Conservation (phyloP, 64 coral and sea anemone genomes). For the Hydrozoanthus tunicans region DNA sequence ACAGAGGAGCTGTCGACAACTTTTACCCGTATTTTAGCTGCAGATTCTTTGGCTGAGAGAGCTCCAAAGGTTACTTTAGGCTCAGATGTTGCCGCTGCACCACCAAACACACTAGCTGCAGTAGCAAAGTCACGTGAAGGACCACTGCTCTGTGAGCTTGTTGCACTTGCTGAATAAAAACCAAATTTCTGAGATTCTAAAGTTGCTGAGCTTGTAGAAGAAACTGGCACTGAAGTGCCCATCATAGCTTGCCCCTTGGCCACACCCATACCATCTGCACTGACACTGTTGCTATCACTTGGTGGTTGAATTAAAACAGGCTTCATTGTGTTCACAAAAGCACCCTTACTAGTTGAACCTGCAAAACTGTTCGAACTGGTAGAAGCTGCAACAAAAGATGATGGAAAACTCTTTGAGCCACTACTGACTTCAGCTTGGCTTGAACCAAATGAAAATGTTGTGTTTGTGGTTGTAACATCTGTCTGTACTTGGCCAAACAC, state of each 20-base stretch:
- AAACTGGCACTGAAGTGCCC: neutral
- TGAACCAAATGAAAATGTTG: neutral
- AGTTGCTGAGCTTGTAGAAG: neutral
- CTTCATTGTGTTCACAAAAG: conserved; percentile 35
- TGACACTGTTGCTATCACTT: neutral
- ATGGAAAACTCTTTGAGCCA: neutral
- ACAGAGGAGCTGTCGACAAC: neutral
- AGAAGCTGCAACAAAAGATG: neutral
- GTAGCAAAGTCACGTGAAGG: too few species aligned
- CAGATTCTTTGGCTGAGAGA: neutral
- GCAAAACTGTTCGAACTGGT: neutral
- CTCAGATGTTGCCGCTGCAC: neutral
- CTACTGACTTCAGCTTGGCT: neutral
- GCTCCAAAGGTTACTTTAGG: conserved; percentile 19
- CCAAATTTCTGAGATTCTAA: neutral
- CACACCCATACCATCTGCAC: neutral
- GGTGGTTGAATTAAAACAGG: conserved; percentile 15
- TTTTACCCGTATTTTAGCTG: neutral
- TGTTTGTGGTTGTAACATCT: neutral
- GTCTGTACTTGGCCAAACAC: neutral
- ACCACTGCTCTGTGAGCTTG: neutral
- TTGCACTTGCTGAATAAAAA: neutral
- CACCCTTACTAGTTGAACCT: neutral
- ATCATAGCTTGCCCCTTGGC: neutral
- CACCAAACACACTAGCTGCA: neutral